Percentiles rank a stretch among this genome's conserved stretches.
These are phyloP conservation scores for Microtus ochrogaster DNA, from an alignment of 2,113 vertebrate genomes.

Conservation along the genomic window DNA sequence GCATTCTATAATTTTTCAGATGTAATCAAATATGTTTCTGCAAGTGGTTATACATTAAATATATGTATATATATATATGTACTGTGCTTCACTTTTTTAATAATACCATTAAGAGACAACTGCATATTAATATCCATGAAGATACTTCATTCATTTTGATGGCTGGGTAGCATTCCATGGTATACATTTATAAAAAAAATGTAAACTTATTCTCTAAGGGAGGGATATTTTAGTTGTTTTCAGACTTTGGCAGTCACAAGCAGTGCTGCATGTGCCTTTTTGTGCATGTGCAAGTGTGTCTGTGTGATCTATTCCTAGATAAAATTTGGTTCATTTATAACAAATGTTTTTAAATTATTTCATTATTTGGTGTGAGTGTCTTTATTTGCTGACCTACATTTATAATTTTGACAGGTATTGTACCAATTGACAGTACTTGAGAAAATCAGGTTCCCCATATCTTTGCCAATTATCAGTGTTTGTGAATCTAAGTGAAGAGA, in stretches of 20 bases:
- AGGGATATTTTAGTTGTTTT: neutral
- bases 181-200: neutral
- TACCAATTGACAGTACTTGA: neutral
- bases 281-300: neutral
- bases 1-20: neutral
- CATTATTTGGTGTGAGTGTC: neutral
- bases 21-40: neutral
- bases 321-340: neutral
- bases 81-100: conserved; percentile 28
- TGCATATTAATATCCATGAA: neutral
- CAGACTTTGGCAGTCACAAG: neutral
- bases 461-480: neutral
- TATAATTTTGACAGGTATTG: neutral
- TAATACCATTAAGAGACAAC: neutral
- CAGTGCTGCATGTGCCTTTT: neutral
- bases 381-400: neutral
- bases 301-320: conserved; percentile 25
- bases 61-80: neutral
- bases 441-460: neutral
- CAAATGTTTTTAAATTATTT: neutral
- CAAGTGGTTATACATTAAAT: neutral
- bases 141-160: conserved; percentile 45
- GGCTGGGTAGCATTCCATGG: neutral
- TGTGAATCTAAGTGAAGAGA: neutral
- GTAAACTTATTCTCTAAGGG: conserved; percentile 17